A percentile compares a stretch with the other conserved stretches of the same genome.
Conservation (phyloP, 2,888 invertebrate species). For the Rhogogaster chlorosoma region DNA sequence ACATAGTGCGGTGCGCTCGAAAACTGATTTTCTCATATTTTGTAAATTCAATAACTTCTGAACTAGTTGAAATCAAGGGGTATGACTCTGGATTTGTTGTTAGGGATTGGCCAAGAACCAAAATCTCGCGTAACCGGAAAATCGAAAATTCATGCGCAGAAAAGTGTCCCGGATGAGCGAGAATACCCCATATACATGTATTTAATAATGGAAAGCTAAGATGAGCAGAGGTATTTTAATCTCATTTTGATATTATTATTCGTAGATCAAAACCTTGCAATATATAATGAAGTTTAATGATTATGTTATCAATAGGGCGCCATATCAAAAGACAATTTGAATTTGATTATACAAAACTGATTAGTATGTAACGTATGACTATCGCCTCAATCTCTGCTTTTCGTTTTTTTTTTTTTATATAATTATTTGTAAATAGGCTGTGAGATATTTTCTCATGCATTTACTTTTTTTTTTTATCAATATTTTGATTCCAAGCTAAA, state of each 20-base stretch:
- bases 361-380: neutral
- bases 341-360: neutral
- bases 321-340: neutral
- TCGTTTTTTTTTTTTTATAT: neutral
- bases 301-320: constrained; percentile 1
- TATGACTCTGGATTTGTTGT: too few relatives aligned
- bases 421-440: neutral
- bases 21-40: too few relatives aligned
- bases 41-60: too few relatives aligned
- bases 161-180: too few relatives aligned
- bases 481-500: constrained; percentile 52
- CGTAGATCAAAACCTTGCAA: neutral
- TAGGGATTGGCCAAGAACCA: too few relatives aligned
- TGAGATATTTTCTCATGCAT: neutral
- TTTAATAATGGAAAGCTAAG: neutral
- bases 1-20: too few relatives aligned
- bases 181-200: neutral
- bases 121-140: too few relatives aligned
- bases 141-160: too few relatives aligned
- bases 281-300: neutral
- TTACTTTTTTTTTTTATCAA: neutral
- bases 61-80: too few relatives aligned
- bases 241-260: constrained; percentile 31
- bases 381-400: neutral
- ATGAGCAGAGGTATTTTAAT: neutral